These are phyloP conservation scores for Dromas ardeola DNA, from an alignment of 2,113 vertebrate species.

Conservation along the genomic window DNA sequence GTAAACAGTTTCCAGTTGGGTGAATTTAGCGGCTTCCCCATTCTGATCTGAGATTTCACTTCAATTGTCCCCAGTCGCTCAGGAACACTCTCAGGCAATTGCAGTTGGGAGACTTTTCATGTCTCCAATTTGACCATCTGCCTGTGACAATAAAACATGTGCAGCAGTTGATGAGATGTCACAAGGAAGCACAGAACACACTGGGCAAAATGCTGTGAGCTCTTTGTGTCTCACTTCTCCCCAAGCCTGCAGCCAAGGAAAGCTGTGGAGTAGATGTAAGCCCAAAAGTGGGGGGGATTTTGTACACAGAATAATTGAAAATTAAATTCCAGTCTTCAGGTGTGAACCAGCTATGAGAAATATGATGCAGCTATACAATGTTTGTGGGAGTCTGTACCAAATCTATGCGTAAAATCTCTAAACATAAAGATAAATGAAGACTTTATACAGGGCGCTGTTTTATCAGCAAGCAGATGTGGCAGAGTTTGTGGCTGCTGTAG, in stretches of 20 bases:
- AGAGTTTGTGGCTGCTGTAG: background rate
- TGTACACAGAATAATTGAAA: background rate
- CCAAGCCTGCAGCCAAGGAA: background rate
- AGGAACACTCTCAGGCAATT: background rate
- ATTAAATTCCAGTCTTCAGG: background rate
- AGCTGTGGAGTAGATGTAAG: background rate
- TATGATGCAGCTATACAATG: background rate
- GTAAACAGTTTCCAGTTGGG: background rate
- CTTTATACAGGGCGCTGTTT: background rate
- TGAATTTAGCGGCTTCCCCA: background rate
- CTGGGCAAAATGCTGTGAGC: background rate
- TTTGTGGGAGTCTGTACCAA: background rate
- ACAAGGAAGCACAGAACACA: background rate
- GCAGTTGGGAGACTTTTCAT: background rate
- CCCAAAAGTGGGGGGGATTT: background rate
- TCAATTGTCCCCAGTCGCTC: background rate
- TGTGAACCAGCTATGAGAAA: background rate
- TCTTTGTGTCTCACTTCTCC: background rate
- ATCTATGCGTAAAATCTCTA: background rate
- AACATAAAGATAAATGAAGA: background rate
- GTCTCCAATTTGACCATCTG: conserved; percentile 3
- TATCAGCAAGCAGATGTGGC: background rate
- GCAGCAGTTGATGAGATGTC: background rate
- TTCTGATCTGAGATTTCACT: background rate
- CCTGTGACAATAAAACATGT: background rate